These are phyloP conservation scores for Strigamia maritima DNA, from an alignment of 2,888 invertebrate species.

Conservation along the genomic window DNA sequence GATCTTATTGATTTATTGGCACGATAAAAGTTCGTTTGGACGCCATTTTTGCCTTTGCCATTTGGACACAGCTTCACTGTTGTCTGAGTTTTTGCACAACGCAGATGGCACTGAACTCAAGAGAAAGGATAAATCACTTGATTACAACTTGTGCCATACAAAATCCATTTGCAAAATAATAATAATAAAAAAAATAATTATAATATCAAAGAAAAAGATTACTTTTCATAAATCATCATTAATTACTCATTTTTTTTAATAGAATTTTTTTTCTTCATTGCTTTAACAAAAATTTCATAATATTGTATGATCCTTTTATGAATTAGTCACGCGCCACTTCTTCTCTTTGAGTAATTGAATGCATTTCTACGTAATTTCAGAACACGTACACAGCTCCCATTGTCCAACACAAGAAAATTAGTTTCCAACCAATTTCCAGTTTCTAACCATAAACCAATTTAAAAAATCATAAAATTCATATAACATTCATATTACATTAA, in stretches of 20 bases:
- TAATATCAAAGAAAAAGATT: neutral
- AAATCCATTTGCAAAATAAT: neutral
- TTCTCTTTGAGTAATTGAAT: constrained; percentile 9
- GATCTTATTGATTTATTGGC: constrained; percentile 10
- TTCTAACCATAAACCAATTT: neutral
- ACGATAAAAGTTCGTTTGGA: constrained; percentile 4
- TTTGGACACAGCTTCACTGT: neutral
- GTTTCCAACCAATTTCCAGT: constrained; percentile 15
- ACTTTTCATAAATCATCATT: neutral
- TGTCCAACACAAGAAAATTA: neutral
- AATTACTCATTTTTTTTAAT: neutral
- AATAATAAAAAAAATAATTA: neutral
- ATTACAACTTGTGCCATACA: neutral
- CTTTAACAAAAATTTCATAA: neutral
- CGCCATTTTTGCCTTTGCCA: neutral
- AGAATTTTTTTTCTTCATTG: neutral
- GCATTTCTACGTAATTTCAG: constrained; percentile 25
- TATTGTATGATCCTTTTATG: neutral
- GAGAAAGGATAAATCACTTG: neutral
- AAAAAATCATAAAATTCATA: neutral
- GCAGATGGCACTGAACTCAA: neutral
- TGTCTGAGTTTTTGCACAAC: neutral
- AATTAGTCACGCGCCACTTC: constrained; percentile 13
- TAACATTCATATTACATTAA: too few species aligned
- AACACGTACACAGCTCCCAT: constrained; percentile 14